Evolutionary conservation across 2,888 invertebrate species (phyloP), one percentile per base, ranked within the genome.

Genomic region (Campaea margaritaria): DNA sequence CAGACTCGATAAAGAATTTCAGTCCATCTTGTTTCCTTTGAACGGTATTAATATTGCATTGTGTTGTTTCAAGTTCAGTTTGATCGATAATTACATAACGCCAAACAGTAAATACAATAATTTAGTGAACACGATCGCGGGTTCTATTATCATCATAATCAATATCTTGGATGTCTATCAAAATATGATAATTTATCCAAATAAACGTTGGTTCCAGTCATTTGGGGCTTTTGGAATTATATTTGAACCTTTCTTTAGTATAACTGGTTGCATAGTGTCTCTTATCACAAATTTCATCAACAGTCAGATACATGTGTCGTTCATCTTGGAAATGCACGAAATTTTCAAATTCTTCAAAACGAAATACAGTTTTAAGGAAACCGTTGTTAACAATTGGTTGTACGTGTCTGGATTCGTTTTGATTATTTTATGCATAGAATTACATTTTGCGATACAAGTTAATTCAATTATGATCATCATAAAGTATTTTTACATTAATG

Each of bases 1-100:
- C 27, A 58, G 28, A 48, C 28, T 59, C 13, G 53, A 50, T 0
- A 46, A 50, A 12, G 46, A 42, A 45, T 59, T 54, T 50, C 45
- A 50, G 45, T 34, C 1, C 1, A 54, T 59, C 2, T 1, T 59
- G 14, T 41, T 34, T 13, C 59, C 59, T 42, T 14, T 59, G 2
- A 31, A 42, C 11, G 34, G 42, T 10, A 1, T 14, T 0, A 49
- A 54, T 28, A 21, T 8, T 0, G 3, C 50, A 2, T 12, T 39
- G 0, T 50, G 15, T 27, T 46, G 16, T 9, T 16, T 13, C 5
- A 46, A 36, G 41, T 54, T 28, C 21, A 39, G 27, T 8, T 9
- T 54, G 27, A 14, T 8, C 5, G 28, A 36, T 43, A 16, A 54
- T 42, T 36, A 15, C 15, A 46, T 59, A 12, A 46, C n/a, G 8